phyloP scores from a whole-genome alignment of 2,113 vertebrate genomes.

The Pleuronectes platessa region DNA sequence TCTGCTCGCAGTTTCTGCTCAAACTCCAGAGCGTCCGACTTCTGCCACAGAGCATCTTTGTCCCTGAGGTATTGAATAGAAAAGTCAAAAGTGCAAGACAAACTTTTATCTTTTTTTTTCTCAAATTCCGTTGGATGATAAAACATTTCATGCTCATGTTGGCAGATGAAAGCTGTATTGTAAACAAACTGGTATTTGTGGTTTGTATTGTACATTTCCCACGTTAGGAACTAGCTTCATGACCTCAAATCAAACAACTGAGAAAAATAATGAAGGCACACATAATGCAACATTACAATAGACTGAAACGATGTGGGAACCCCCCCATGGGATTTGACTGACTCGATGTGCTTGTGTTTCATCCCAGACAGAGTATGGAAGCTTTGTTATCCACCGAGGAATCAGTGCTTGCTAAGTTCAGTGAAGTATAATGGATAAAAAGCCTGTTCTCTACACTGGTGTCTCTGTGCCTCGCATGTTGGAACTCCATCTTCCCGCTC shows the following conservation, averaged over 20 bases:
- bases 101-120: neutral
- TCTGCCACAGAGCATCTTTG: constrained; percentile 97
- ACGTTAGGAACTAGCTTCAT: neutral
- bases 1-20: constrained; percentile 93
- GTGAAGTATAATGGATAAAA: constrained; percentile 3
- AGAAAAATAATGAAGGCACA: constrained; percentile 17
- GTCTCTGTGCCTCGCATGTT: neutral
- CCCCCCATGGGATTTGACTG: constrained; percentile 7
- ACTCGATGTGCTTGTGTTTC: constrained; percentile 14
- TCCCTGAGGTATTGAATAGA: constrained; percentile 81
- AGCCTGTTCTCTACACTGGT: constrained; percentile 1
- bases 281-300: constrained; percentile 4
- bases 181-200: neutral
- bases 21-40: constrained; percentile 95
- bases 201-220: neutral
- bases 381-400: neutral
- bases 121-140: neutral
- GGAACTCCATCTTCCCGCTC: too few relatives aligned
- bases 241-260: neutral
- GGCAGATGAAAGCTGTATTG: neutral
- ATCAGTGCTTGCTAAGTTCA: neutral
- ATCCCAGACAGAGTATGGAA: neutral
- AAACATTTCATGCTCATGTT: too few relatives aligned
- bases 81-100: constrained; percentile 1
- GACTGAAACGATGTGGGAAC: constrained; percentile 6